Evolutionary conservation across 2,888 invertebrate species (phyloP).

Genomic region (Zaprionus lineosus): DNA sequence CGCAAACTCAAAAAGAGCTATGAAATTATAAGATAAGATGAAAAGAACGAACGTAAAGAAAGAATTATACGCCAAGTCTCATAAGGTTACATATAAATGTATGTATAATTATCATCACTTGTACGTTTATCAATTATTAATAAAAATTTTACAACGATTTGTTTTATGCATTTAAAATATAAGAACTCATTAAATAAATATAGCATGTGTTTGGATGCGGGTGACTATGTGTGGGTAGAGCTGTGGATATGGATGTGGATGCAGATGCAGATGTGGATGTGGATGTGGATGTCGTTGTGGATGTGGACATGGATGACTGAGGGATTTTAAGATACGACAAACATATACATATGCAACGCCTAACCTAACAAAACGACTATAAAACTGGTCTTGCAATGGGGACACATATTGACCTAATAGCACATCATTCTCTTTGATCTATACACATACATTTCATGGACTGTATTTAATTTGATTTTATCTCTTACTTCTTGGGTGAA

Average conservation of each 20-base stretch:
- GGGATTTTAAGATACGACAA: constrained; percentile 30
- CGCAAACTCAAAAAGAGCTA: constrained; percentile 3
- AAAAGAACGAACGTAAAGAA: constrained; percentile 8
- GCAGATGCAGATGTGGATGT: neutral
- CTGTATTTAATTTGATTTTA: neutral
- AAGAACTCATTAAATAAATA: constrained; percentile 35
- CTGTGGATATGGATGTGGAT: neutral
- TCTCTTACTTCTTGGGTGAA: too few species aligned
- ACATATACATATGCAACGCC: constrained; percentile 51
- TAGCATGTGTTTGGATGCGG: constrained; percentile 20
- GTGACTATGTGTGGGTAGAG: neutral
- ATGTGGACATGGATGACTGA: neutral
- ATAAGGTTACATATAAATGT: constrained; percentile 8
- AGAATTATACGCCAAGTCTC: constrained; percentile 35
- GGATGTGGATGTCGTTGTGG: neutral
- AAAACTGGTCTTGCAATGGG: constrained; percentile 29
- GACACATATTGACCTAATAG: constrained; percentile 23
- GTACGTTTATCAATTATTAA: constrained; percentile 27
- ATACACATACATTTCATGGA: constrained; percentile 23
- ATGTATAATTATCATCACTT: constrained; percentile 40
- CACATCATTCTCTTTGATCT: constrained; percentile 11
- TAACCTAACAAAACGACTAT: constrained; percentile 39
- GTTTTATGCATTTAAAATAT: constrained; percentile 11
- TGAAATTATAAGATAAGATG: neutral
- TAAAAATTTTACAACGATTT: constrained; percentile 29